Conservation (phyloP, 1,140 invertebrate species). For the Leptinotarsa defecta region DNA sequence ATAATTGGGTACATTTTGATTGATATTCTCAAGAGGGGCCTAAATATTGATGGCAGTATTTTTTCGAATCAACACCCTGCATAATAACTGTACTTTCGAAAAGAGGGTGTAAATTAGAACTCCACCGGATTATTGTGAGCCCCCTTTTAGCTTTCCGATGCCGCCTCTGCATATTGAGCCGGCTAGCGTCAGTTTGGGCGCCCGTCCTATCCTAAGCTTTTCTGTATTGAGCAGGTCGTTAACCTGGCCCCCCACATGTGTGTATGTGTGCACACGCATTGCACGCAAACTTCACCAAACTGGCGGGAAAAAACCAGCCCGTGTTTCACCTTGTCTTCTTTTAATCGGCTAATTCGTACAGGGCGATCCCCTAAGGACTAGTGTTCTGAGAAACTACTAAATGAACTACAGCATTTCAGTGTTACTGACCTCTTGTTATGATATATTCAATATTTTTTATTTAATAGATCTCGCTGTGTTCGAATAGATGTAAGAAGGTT, state of each 20-base stretch:
- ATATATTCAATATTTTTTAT: too few relatives aligned
- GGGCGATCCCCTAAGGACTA: not conserved
- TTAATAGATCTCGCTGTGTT: too few relatives aligned
- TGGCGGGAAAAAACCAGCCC: slow-evolving; percentile 42
- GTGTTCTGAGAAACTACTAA: too few relatives aligned
- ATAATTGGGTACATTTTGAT: too few relatives aligned
- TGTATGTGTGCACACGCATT: slow-evolving; percentile 44
- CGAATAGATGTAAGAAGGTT: not conserved
- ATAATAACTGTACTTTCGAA: too few relatives aligned
- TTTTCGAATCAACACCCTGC: too few relatives aligned
- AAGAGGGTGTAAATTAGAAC: too few relatives aligned
- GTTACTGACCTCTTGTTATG: too few relatives aligned
- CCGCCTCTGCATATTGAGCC: slow-evolving; percentile 37
- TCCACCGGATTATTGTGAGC: too few relatives aligned
- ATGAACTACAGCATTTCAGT: too few relatives aligned
- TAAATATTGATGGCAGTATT: too few relatives aligned
- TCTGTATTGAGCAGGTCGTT: slow-evolving; percentile 45
- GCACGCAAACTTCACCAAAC: slow-evolving; percentile 43
- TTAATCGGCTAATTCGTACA: not conserved
- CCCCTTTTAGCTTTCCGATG: not conserved
- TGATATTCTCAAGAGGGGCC: too few relatives aligned
- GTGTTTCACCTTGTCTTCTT: slow-evolving; percentile 41
- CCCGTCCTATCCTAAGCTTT: slow-evolving; percentile 48
- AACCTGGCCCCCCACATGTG: slow-evolving; percentile 44
- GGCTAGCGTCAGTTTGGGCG: slow-evolving; percentile 23